These are phyloP conservation scores for Sphenopsis melanotis DNA, from an alignment of 2,797 vertebrate species.

Conservation along the genomic window DNA sequence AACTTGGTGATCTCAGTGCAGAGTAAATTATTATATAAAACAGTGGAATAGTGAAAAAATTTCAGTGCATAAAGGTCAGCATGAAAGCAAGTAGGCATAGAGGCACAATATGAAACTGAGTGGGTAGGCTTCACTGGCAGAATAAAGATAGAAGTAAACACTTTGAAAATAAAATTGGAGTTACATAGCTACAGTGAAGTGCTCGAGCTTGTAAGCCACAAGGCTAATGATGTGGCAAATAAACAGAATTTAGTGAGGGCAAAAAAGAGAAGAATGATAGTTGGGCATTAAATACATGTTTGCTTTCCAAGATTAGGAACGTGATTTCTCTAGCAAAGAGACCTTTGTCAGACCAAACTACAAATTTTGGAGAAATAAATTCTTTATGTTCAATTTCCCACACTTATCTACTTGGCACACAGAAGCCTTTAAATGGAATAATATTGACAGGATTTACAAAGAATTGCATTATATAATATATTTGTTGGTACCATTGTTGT, in stretches of 20 bases:
- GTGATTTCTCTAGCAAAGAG: neutral
- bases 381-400: neutral
- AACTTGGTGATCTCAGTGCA: neutral
- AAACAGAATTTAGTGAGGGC: neutral
- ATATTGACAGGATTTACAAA: neutral
- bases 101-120: neutral
- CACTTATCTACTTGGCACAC: neutral
- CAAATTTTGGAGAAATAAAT: neutral
- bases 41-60: neutral
- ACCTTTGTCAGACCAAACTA: neutral
- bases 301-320: neutral
- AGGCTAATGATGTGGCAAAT: neutral
- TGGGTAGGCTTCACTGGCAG: neutral
- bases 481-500: neutral
- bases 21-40: neutral
- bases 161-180: neutral
- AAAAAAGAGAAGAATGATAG: neutral
- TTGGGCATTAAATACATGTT: neutral
- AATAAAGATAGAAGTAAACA: neutral
- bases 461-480: neutral
- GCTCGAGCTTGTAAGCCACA: neutral
- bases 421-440: neutral
- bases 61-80: neutral
- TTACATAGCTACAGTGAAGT: neutral
- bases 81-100: neutral